Evolutionary conservation across 2,113 vertebrate genomes (phyloP).

Genomic region (Sitta europaea): DNA sequence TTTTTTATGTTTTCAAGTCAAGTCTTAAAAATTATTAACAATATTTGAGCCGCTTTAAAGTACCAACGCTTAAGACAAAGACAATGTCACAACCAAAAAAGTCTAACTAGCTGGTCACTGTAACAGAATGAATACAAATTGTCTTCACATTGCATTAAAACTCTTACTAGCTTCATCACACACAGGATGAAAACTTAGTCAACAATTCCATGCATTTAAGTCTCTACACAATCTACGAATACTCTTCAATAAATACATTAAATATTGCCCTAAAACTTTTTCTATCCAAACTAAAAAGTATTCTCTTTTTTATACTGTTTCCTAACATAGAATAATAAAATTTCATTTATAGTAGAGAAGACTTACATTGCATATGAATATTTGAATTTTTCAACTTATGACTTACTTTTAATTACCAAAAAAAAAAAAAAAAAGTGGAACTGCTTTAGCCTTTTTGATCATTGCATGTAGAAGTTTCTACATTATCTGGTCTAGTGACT

Average conservation of each 20-base stretch:
- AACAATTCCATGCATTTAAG: background rate
- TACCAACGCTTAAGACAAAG: background rate
- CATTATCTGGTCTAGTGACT: conserved; percentile 86
- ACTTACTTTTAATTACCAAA: conserved; percentile 72
- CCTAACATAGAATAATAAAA: background rate
- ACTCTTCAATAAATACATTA: background rate
- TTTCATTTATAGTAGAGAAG: background rate
- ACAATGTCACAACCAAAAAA: background rate
- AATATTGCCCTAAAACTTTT: background rate
- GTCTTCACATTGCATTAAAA: background rate
- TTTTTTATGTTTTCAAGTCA: background rate
- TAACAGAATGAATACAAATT: background rate
- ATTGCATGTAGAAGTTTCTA: conserved; percentile 66
- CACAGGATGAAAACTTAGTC: background rate
- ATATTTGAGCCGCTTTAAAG: background rate
- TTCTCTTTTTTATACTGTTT: background rate
- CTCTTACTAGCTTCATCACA: background rate
- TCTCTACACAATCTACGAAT: background rate
- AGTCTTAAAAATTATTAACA: background rate
- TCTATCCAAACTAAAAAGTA: background rate
- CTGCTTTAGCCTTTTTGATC: conserved; percentile 63
- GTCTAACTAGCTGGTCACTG: background rate
- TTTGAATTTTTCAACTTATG: conserved; percentile 44
- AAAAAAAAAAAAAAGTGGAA: conserved; percentile 31
- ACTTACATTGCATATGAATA: conserved; percentile 12